Evolutionary conservation across 2,888 invertebrate genomes (phyloP).

Genomic region (Latheticus oryzae): DNA sequence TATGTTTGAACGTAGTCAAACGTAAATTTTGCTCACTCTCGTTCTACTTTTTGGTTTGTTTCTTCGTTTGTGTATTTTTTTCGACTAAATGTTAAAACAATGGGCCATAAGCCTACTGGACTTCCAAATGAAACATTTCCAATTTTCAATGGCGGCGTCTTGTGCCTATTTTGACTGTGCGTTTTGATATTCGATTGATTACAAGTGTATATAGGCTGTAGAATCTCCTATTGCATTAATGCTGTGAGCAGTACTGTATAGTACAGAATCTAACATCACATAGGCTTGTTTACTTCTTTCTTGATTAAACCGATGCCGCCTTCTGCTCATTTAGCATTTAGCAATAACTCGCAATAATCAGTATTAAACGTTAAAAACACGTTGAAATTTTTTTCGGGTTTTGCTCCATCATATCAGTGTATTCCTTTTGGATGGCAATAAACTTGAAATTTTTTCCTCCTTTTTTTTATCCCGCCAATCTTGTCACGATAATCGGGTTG

Average conservation of each 20-base stretch:
- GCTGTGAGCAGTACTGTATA: slow-evolving; percentile 55
- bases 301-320: slow-evolving; percentile 50
- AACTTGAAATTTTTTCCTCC: slow-evolving; percentile 21
- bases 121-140: slow-evolving; percentile 57
- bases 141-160: slow-evolving; percentile 61
- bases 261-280: too few species aligned
- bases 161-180: slow-evolving; percentile 58
- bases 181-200: slow-evolving; percentile 52
- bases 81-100: slow-evolving; percentile 26
- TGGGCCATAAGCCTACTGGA: slow-evolving; percentile 33
- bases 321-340: slow-evolving; percentile 65
- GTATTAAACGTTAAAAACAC: slow-evolving; percentile 62
- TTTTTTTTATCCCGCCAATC: slow-evolving; percentile 27
- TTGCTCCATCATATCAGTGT: slow-evolving; percentile 35
- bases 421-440: slow-evolving; percentile 56
- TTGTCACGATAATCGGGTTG: slow-evolving; percentile 50
- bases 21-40: slow-evolving; percentile 49
- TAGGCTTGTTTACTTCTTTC: slow-evolving; percentile 39
- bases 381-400: slow-evolving; percentile 22
- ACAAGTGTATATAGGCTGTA: slow-evolving; percentile 45
- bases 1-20: slow-evolving; percentile 75
- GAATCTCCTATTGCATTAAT: slow-evolving; percentile 53
- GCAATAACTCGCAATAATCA: slow-evolving; percentile 70
- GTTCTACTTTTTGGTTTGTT: slow-evolving; percentile 40
- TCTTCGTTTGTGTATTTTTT: slow-evolving; percentile 32